phyloP scores from a whole-genome alignment of 2,113 vertebrate genomes.

The Dromiciops gliroides region DNA sequence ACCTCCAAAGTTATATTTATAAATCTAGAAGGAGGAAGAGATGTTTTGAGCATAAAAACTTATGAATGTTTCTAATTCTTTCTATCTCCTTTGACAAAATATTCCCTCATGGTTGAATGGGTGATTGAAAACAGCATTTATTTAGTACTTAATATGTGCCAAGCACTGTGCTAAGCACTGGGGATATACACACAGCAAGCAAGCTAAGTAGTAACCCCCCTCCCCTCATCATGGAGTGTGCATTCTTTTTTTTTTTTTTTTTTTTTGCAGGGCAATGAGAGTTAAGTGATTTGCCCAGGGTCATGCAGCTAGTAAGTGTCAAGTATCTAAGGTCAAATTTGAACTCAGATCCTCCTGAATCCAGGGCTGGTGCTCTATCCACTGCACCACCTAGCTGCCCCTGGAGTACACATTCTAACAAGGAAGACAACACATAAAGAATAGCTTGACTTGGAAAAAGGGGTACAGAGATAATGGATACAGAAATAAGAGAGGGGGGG shows the following conservation, averaged over 20 bases:
- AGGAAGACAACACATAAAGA: not conserved
- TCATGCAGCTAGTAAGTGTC: too few species aligned
- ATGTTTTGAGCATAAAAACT: constrained; percentile 3
- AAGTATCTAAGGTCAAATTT: too few species aligned
- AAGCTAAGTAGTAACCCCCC: not conserved
- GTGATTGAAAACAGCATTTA: not conserved
- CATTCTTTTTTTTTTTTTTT: too few species aligned
- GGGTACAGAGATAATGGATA: too few species aligned
- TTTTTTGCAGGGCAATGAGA: too few species aligned
- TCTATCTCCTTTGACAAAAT: constrained; percentile 28
- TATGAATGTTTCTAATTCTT: not conserved
- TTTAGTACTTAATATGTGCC: not conserved
- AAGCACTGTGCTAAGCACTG: not conserved
- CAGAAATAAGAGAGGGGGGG: too few species aligned
- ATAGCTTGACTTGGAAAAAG: not conserved
- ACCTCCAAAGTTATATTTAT: constrained; percentile 39
- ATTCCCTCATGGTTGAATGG: not conserved
- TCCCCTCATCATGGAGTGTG: not conserved
- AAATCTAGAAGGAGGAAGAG: constrained; percentile 34
- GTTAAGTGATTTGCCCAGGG: too few species aligned
- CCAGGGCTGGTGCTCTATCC: too few species aligned
- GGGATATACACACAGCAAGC: not conserved
- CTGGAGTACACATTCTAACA: not conserved
- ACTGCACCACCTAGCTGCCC: too few species aligned
- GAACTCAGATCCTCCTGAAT: too few species aligned